These are phyloP conservation scores for Cyprinodon diabolis DNA, from an alignment of 2,797 vertebrate genomes.

Conservation along the genomic window DNA sequence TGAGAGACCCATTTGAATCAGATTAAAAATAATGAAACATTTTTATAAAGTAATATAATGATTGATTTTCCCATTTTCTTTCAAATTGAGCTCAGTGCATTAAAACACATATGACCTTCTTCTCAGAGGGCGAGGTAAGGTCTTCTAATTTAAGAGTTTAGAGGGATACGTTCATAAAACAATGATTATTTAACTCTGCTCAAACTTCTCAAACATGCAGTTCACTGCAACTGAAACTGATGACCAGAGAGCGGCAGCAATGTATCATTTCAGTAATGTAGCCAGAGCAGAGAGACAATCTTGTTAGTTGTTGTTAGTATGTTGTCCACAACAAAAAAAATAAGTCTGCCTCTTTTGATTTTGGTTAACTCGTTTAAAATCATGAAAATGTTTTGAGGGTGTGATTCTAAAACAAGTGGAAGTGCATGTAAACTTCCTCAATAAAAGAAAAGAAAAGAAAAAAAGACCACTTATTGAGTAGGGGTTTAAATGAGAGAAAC, in stretches of 20 bases:
- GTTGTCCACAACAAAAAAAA: slow-evolving; percentile 28
- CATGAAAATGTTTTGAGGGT: slow-evolving; percentile 40
- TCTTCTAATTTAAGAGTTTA: not conserved
- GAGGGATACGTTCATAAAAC: slow-evolving; percentile 6
- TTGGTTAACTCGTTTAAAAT: slow-evolving; percentile 12
- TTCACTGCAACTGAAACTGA: slow-evolving; percentile 22
- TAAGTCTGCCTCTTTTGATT: slow-evolving; percentile 18
- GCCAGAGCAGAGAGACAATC: not conserved
- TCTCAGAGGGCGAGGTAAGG: slow-evolving; percentile 8
- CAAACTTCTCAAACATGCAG: not conserved
- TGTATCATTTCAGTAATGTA: slow-evolving; percentile 18
- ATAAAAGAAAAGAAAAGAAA: not conserved
- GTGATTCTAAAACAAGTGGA: slow-evolving; percentile 37
- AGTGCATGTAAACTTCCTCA: not conserved
- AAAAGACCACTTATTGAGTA: not conserved
- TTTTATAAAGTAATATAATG: slow-evolving; percentile 35
- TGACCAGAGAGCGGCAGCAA: slow-evolving; percentile 61
- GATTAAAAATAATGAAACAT: slow-evolving; percentile 60
- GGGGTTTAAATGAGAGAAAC: not conserved
- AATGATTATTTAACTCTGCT: slow-evolving; percentile 4
- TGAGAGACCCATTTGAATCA: slow-evolving; percentile 16
- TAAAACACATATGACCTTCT: slow-evolving; percentile 16
- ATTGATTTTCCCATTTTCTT: slow-evolving; percentile 34
- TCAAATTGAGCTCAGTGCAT: slow-evolving; percentile 26
- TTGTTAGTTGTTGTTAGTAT: not conserved